Evolutionary conservation across 2,797 vertebrate genomes (phyloP), one percentile per base, ranked within the genome.

Genomic region (Cottoperca gobio): DNA sequence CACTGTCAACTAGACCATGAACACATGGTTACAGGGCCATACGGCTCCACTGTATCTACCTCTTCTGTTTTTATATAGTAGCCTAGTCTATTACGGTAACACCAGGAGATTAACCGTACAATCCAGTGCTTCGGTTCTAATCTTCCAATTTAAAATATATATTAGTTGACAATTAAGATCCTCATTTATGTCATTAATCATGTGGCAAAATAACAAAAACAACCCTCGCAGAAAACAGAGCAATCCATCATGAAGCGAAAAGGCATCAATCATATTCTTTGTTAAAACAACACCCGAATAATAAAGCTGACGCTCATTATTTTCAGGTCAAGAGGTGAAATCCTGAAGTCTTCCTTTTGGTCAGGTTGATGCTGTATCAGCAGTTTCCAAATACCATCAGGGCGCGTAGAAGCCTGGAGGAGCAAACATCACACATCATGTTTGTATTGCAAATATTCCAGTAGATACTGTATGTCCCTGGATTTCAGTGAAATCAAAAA

Each of bases 1-100:
- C 59, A 65, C 63, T 58, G 70, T 87, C 84, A 93, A 87, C 61
- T 81, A 85, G 82, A 88, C 71, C 83, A 85, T 87, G 82, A 89
- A 70, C 72, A 82, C 72, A 83, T 86, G 82, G 80, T 84, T 84
- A 24, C 24, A 66, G 72, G 82, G 75, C 70, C 72, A 59, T 68
- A 68, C 57, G 84, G 76, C 52, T 85, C 60, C 55, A 52, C 48
- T 78, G 79, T 46, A 79, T 76, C 55, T 16, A 21, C 75, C 66
- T 64, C 23, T 4, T 54, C 59, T 54, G 24, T 42, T 76, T 23
- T 79, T 54, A 45, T 69, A 35, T 14, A 43, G 37, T 37, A 21
- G 40, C 21, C 14, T 48, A 46, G 45, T 42, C 50, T 39, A 40
- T 68, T 53, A 58, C 40, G 10, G 3, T 21, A 55, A 33, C 52